phyloP scores from a whole-genome alignment of 2,113 vertebrate genomes.

The Notarius quadriscutis region DNA sequence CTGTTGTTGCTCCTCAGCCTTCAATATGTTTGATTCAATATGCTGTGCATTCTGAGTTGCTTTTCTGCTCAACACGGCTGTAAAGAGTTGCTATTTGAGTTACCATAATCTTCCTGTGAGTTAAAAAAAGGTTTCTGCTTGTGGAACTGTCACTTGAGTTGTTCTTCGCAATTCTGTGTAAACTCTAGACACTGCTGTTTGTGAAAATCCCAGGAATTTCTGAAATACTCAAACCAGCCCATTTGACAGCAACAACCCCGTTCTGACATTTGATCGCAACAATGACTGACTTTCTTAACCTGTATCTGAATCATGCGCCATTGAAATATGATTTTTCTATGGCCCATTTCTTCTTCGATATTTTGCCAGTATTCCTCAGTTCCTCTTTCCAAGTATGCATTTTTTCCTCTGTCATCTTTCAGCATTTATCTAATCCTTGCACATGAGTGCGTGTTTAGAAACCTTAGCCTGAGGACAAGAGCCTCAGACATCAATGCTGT shows the following conservation, averaged over 20 bases:
- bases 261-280: background rate
- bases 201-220: background rate
- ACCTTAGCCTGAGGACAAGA: background rate
- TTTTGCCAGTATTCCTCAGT: background rate
- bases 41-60: background rate
- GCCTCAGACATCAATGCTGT: background rate
- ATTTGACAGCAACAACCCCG: background rate
- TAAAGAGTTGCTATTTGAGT: background rate
- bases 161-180: background rate
- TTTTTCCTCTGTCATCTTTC: background rate
- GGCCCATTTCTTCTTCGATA: background rate
- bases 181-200: background rate
- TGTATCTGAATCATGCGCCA: background rate
- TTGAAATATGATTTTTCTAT: background rate
- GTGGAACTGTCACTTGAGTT: background rate
- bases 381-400: background rate
- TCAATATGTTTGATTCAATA: background rate
- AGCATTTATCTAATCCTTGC: background rate
- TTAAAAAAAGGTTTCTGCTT: background rate
- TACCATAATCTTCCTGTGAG: background rate
- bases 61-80: background rate
- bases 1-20: background rate
- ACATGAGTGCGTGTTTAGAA: background rate
- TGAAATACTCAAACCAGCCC: background rate
- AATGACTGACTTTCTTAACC: background rate